Evolutionary conservation across 2,888 invertebrate species (phyloP), one percentile per base, ranked within the genome.

Genomic region (Clitarchus hookeri): DNA sequence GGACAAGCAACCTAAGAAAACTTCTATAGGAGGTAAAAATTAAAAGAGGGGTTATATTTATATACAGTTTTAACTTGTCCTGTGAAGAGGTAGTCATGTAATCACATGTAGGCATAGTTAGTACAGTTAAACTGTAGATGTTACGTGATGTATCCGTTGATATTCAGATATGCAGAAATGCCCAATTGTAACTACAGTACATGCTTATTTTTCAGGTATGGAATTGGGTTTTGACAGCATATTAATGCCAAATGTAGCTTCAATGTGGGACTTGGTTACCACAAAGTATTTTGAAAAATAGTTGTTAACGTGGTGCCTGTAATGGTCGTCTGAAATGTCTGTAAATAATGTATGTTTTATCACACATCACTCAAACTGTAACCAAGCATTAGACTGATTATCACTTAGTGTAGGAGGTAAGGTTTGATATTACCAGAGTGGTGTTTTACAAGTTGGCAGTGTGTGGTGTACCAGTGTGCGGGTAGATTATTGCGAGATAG

Each of bases 1-100:
- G 85, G 88, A 88, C 78, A 87, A 88, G 86, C 87, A 87, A 84
- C 85, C 85, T 36, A 89, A 89, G 87, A 88, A 88, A 84, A 80
- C 86, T 78, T 84, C 85, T 83, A 84, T 87, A 80, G 88, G 88
- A 86, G 88, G 88, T 88, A 88, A 88, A 87, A 77, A 78, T 54
- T 88, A 86, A 87, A 23, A 26, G 36, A 19, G 9, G 48, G 54
- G 26, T 84, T 86, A 78, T 84, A 54, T 54, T n/a, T 23, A 83
- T 44, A 65, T 65, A 54, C 85, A 65, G 3, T 85, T 23, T 82
- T 85, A 65, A 13, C 65, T 44, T 27, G 44, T 82, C 6, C 6
- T 26, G 25, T 44, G 54, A 82, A 82, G 44, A 82, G 19, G 4
- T 6, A 82, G 44, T 82, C 19, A 13, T 82, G 44, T 82, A 82